Evolutionary conservation across 2,888 invertebrate genomes (phyloP).

Genomic region (Lordiphosa andalusiaca): DNA sequence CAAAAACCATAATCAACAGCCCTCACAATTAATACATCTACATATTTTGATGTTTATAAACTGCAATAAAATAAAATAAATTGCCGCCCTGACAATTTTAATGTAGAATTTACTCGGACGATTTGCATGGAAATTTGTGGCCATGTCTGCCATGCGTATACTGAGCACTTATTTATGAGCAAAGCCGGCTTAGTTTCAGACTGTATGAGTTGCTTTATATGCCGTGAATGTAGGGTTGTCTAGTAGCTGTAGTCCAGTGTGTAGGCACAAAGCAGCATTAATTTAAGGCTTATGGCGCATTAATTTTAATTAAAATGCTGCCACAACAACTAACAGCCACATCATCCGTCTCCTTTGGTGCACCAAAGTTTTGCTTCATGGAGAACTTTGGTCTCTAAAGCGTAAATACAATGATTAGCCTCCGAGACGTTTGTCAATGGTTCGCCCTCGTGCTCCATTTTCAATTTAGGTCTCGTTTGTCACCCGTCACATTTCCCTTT

Average conservation of each 20-base stretch:
- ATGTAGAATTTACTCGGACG: slow-evolving; percentile 27
- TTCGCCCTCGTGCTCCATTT: too few species aligned
- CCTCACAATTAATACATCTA: slow-evolving; percentile 10
- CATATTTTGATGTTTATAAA: slow-evolving; percentile 45
- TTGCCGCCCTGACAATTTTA: slow-evolving; percentile 45
- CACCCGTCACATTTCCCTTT: not conserved
- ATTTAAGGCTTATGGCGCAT: slow-evolving; percentile 50
- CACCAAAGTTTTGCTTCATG: too few species aligned
- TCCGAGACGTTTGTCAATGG: too few species aligned
- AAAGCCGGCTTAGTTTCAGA: not conserved
- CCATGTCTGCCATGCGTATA: not conserved
- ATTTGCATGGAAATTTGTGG: slow-evolving; percentile 8
- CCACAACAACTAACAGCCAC: slow-evolving; percentile 16
- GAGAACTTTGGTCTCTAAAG: too few species aligned
- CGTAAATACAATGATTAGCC: too few species aligned
- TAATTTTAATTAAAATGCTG: slow-evolving; percentile 56
- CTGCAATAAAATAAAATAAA: slow-evolving; percentile 49
- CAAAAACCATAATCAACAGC: not conserved
- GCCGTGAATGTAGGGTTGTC: too few species aligned
- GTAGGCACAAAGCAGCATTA: slow-evolving; percentile 21
- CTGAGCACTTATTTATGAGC: not conserved
- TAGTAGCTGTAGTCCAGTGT: too few species aligned
- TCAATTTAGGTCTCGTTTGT: not conserved
- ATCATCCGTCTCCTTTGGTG: too few species aligned
- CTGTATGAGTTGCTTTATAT: too few species aligned